Conservation (phyloP, 1,140 invertebrate species). For the Spodoptera litura region DNA sequence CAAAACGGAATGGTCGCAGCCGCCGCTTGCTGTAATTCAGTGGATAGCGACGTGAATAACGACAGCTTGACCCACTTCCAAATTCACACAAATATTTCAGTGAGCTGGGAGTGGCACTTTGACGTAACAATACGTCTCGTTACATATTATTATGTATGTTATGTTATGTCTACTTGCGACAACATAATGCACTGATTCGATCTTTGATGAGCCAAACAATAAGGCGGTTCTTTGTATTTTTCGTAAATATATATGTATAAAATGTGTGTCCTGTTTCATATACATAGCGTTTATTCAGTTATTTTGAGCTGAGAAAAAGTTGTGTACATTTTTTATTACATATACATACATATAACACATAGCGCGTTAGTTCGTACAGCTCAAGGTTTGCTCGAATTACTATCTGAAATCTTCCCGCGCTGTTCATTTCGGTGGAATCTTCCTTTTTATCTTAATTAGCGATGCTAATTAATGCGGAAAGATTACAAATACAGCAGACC, state of each 20-base stretch:
- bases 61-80: conserved; percentile 68
- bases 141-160: conserved; percentile 40
- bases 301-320: too few species aligned
- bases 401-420: not conserved
- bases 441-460: conserved; percentile 33
- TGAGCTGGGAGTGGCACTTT: conserved; percentile 71
- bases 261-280: too few species aligned
- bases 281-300: too few species aligned
- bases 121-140: conserved; percentile 53
- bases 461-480: conserved; percentile 30
- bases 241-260: too few species aligned
- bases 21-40: conserved; percentile 37
- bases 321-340: too few species aligned
- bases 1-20: conserved; percentile 42
- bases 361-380: not conserved
- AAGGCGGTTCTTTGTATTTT: not conserved
- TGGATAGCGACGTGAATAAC: conserved; percentile 42
- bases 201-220: not conserved
- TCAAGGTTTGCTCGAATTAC: not conserved
- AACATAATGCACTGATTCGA: not conserved
- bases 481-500: conserved; percentile 35
- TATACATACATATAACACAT: too few species aligned
- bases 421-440: conserved; percentile 1
- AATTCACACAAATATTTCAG: conserved; percentile 71
- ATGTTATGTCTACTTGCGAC: conserved; percentile 11